Conservation (phyloP, 2,113 vertebrate species). For the Cyanoliseus patagonus region DNA sequence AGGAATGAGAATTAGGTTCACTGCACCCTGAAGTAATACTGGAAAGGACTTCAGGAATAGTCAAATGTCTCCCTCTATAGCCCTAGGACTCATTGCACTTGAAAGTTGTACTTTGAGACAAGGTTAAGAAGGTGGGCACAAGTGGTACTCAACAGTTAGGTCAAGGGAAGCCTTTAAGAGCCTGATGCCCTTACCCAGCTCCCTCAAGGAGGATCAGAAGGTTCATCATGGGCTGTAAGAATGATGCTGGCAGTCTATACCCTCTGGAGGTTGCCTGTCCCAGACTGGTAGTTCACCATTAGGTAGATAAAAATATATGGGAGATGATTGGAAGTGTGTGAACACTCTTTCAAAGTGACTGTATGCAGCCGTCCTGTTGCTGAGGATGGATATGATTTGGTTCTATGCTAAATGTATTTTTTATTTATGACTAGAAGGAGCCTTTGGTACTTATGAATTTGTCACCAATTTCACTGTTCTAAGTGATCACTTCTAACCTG, state of each 20-base stretch:
- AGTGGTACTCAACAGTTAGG: background rate
- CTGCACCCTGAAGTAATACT: background rate
- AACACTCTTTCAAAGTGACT: background rate
- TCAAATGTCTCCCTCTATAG: background rate
- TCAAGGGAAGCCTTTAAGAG: background rate
- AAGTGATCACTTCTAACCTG: background rate
- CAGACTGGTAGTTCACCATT: background rate
- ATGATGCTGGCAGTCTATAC: background rate
- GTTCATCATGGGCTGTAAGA: background rate
- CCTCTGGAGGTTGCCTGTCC: background rate
- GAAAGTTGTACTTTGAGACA: background rate
- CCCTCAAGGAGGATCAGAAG: background rate
- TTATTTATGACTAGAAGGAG: background rate
- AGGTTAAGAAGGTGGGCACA: background rate
- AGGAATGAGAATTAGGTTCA: background rate
- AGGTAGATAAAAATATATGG: background rate
- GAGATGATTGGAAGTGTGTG: background rate
- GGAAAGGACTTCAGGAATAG: background rate
- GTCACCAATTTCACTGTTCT: background rate
- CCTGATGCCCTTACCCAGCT: background rate
- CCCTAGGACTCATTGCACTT: background rate
- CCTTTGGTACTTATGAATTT: background rate
- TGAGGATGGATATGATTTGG: background rate
- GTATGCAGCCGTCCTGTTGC: background rate
- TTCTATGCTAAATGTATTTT: background rate